Base-by-base conservation (phyloP, 2,113 vertebrate species). In the Amblyornis subalaris region DNA sequence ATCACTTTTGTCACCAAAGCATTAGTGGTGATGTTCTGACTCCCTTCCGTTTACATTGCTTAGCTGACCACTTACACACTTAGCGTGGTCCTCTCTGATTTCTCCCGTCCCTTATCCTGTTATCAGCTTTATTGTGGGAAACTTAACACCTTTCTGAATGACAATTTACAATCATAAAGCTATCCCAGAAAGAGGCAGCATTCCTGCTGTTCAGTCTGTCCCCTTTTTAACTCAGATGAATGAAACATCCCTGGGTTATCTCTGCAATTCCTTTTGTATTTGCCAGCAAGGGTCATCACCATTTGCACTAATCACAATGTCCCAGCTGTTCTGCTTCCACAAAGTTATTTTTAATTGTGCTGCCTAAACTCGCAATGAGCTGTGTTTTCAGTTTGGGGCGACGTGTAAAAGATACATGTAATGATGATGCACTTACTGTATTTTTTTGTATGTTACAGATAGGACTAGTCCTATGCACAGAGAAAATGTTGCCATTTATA, bases 401-500 rank as follows among this genome's bases (percentile, higher is more conserved):
- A 84, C 31, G 23, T 94, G 91, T 94, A 88, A 79, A 95, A 96
- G 88, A 73, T 58, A 10, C 38, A 29, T 55, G 78, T 94, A 94
- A 88, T 72, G 64, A 86, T 2, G 10, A 93, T 35, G n/a, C 93
- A 82, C 78, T 94, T 96, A 58, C 12, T 96, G 54, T 94, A 91
- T 93, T 95, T 96, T 90, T 94, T 84, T 96, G 45, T 93, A 96
- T 71, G 92, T 90, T 96, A 86, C 87, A 93, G 73, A 89, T 88
- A 90, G 96, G 90, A 95, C 62, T 91, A 42, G 88, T 93, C 94
- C 89, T 94, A 94, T 95, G 95, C 94, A 93, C 93, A 97, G 88
- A 96, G 82, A 96, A 97, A 97, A 96, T 3, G 42, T 96, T 96
- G 95, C 95, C 93, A 95, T 96, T 95, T 95, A 93, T 88, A 85